A percentile compares a stretch with the other conserved stretches of the same genome.
Conservation (phyloP, 1,140 invertebrate genomes). For the Archivesica marissinica region DNA sequence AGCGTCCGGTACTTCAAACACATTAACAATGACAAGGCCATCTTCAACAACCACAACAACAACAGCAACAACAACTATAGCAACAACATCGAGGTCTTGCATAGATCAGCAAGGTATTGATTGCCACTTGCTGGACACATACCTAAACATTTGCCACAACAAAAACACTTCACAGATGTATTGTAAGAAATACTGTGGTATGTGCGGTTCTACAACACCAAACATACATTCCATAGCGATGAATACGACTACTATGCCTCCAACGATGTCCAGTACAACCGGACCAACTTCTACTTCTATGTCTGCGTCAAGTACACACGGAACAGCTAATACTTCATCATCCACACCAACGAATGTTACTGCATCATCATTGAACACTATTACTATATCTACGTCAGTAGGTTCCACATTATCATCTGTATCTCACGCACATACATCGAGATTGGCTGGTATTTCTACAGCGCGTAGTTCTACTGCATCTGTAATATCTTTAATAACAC, state of each 20-base stretch:
- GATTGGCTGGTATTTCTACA: background rate
- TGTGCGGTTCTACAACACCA: constrained; percentile 27
- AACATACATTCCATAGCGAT: background rate
- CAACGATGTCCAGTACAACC: background rate
- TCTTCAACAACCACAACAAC: constrained; percentile 7
- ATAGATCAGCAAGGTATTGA: constrained; percentile 37
- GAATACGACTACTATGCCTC: background rate
- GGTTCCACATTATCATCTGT: background rate
- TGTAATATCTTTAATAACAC: background rate
- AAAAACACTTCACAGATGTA: constrained; percentile 3
- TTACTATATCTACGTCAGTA: background rate
- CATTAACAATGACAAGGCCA: background rate
- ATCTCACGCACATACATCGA: background rate
- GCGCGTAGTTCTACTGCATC: background rate
- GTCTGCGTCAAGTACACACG: background rate
- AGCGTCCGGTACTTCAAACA: background rate
- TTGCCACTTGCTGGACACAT: constrained; percentile 34
- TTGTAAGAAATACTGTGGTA: constrained; percentile 40
- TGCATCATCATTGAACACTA: background rate
- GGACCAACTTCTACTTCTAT: background rate
- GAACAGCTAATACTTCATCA: background rate
- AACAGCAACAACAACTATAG: background rate
- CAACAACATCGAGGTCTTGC: constrained; percentile 4
- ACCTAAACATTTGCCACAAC: constrained; percentile 15
- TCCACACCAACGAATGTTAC: background rate